Percentiles rank a stretch among this genome's conserved stretches.
phyloP scores from a whole-genome alignment of 1,140 invertebrate genomes.

The Sycophila sp. region DNA sequence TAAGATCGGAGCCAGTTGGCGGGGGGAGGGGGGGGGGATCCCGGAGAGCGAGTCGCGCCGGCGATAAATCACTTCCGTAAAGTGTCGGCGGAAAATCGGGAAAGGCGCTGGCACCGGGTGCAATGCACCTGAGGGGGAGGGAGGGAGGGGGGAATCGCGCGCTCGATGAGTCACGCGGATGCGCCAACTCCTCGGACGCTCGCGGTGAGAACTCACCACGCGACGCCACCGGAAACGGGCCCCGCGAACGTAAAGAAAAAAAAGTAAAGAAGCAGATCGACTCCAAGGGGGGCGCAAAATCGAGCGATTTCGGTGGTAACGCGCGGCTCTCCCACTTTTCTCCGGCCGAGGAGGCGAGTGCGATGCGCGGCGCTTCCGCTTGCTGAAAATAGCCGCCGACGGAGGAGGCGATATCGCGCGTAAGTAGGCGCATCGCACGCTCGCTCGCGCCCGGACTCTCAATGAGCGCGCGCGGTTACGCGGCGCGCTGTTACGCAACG shows the following conservation, averaged over 20 bases:
- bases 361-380: slow-evolving; percentile 28
- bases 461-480: background rate
- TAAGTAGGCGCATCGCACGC: background rate
- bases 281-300: too few species aligned
- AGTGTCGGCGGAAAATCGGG: slow-evolving; percentile 49
- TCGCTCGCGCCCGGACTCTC: slow-evolving; percentile 25
- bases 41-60: background rate
- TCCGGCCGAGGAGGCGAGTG: too few species aligned
- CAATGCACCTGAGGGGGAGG: slow-evolving; percentile 58
- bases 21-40: background rate
- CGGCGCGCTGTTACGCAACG: background rate
- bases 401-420: background rate
- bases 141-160: background rate
- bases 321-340: too few species aligned
- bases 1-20: slow-evolving; percentile 31
- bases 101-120: slow-evolving; percentile 58
- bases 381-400: slow-evolving; percentile 42
- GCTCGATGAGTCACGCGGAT: too few species aligned
- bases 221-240: too few species aligned
- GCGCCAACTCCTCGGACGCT: too few species aligned
- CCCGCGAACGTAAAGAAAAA: too few species aligned
- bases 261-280: too few species aligned
- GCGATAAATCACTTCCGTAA: slow-evolving; percentile 51
- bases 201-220: too few species aligned
- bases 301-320: too few species aligned